Conservation (phyloP, 2,113 vertebrate species). For the Narcine bancroftii region DNA sequence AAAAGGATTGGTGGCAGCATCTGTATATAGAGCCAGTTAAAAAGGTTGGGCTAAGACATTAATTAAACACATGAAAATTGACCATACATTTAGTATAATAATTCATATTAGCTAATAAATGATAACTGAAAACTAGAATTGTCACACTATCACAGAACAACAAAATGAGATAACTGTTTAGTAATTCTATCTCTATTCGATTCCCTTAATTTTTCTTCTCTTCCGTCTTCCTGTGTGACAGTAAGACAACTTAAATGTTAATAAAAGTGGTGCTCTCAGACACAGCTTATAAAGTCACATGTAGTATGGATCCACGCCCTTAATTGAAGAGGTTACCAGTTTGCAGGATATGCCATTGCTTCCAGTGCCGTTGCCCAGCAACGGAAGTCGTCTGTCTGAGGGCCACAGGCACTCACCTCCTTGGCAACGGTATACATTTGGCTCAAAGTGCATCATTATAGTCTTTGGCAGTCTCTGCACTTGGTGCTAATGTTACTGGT, state of each 20-base stretch:
- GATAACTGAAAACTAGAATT: slow-evolving; percentile 26
- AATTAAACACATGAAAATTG: slow-evolving; percentile 25
- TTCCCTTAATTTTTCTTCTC: slow-evolving; percentile 17
- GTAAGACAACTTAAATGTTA: slow-evolving; percentile 9
- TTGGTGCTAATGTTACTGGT: not conserved
- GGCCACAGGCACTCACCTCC: not conserved
- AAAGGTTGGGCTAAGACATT: slow-evolving; percentile 10
- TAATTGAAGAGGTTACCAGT: not conserved
- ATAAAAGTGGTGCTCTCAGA: slow-evolving; percentile 19
- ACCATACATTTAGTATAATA: slow-evolving; percentile 32
- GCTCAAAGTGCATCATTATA: not conserved
- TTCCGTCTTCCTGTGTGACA: slow-evolving; percentile 16
- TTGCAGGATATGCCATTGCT: not conserved
- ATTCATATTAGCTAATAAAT: slow-evolving; percentile 32
- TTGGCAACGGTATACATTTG: not conserved
- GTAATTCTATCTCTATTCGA: slow-evolving; percentile 23
- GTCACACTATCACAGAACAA: slow-evolving; percentile 33
- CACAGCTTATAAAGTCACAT: not conserved
- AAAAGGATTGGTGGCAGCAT: not conserved
- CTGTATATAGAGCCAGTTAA: not conserved
- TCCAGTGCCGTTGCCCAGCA: slow-evolving; percentile 22
- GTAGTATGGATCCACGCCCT: not conserved
- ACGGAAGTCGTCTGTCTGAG: not conserved
- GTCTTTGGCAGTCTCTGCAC: slow-evolving; percentile 18
- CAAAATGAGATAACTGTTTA: slow-evolving; percentile 27